Evolutionary conservation across 2,888 invertebrate genomes (phyloP), one percentile per base, ranked within the genome.

Genomic region (Callyntrura sp.): DNA sequence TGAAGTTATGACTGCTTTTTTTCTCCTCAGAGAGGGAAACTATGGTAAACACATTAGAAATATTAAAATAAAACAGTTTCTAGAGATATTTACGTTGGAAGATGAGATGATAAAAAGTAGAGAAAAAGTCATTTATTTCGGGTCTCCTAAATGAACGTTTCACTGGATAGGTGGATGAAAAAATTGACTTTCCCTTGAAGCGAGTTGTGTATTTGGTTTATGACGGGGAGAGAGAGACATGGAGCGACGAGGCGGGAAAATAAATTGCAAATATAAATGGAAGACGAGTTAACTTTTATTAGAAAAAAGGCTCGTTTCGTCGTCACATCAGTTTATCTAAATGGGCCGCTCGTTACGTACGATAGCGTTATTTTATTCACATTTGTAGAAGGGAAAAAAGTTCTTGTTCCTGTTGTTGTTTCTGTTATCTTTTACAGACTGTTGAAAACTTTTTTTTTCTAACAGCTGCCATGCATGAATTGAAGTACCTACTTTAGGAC

Each of bases 51-150:
- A 81, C 45, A 43, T 60, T 81, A 45, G 23, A 43, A 17, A 60
- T 62, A 81, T 81, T 62, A 70, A 45, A 70, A 70, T 70, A 70
- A 70, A 70, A 45, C 35, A 35, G 35, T 35, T 35, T 6, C 6
- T 4, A 6, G 6, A 35, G 35, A 35, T 35, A 35, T 35, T 35
- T 35, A 68, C 14, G 60, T 23, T 81, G 60, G 17, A 35, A 60
- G 20, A 78, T 78, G 78, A 55, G 28, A 55, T 51, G 17, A 76
- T n/a, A 35, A 78, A 51, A 57, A 79, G 57, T 0, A 78, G 4
- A 25, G 3, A 78, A 79, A 62, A 81, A 60, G 81, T 45, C 17
- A 81, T 81, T 81, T 81, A 4, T 23, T 55, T 68, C 28, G 35
- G 35, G 3, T 35, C 35, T 25, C 45, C 48, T 62, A 6, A 35